Evolutionary conservation across 2,113 vertebrate species (phyloP).

Genomic region (Callaeas wilsoni): DNA sequence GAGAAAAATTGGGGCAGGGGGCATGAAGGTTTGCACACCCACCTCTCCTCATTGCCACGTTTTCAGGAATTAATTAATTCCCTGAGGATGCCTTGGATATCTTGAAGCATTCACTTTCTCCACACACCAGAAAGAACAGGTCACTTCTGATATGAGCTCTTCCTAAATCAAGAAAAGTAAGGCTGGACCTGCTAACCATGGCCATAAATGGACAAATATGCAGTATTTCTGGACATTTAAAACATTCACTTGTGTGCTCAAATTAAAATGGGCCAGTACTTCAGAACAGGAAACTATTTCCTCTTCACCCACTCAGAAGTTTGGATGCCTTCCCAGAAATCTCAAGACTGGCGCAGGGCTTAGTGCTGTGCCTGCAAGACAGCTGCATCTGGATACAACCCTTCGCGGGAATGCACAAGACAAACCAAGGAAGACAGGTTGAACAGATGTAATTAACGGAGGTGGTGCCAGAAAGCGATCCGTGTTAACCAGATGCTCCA

Average conservation of each 20-base stretch:
- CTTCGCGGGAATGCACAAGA: background rate
- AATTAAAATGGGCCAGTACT: slow-evolving; percentile 26
- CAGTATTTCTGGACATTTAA: background rate
- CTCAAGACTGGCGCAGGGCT: slow-evolving; percentile 3
- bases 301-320: slow-evolving; percentile 44
- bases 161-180: background rate
- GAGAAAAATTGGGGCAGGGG: background rate
- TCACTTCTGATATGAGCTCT: background rate
- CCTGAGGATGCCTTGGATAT: background rate
- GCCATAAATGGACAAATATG: background rate
- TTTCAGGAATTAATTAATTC: background rate
- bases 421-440: slow-evolving; percentile 7
- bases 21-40: background rate
- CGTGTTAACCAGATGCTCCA: background rate
- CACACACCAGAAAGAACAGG: background rate
- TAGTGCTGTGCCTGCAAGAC: slow-evolving; percentile 22
- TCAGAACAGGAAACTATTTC: slow-evolving; percentile 44
- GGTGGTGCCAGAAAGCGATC: slow-evolving; percentile 20
- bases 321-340: slow-evolving; percentile 61
- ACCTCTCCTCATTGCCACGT: background rate
- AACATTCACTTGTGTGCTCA: background rate
- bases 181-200: background rate
- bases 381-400: slow-evolving; percentile 42
- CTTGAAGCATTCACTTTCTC: background rate
- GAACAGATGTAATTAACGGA: slow-evolving; percentile 1